Base-by-base conservation (phyloP, 2,113 vertebrate genomes). In the Tichodroma muraria region DNA sequence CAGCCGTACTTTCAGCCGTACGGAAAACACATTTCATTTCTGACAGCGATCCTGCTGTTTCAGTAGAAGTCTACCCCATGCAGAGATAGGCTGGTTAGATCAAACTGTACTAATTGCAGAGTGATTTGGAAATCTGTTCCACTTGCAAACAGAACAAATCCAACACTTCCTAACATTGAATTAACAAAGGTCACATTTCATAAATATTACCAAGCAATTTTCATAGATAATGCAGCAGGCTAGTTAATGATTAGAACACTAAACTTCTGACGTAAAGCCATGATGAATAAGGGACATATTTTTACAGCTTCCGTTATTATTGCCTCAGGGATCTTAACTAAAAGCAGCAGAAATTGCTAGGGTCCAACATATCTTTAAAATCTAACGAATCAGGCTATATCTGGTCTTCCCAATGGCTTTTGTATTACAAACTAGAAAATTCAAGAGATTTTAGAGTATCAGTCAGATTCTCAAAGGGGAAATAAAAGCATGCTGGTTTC, bases 121-220 rank as follows among this genome's bases (percentile, higher is more conserved):
- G 81, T 75, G 91, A 89, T 95, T 95, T 95, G 92, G 87, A 96
- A 96, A 91, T 94, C 94, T 96, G 95, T 96, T 97, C 93, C 94
- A 94, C 94, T 95, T 88, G 88, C 93, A 95, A 94, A 92, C 89
- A 91, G 94, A 95, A 94, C 25, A 15, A 93, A 93, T 91, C 87
- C 72, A 91, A 88, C 79, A 80, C 93, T 95, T 89, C 3, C 71
- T 94, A 96, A 96, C 91, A 91, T 42, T 94, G 93, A 94, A 93
- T 95, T 96, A 95, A 85, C 87, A 95, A 96, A 95, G 94, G 96
- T 96, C 95, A 97, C 95, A 49, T 97, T 91, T 96, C 94, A 93
- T 95, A 94, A 97, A 96, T 96, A 95, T 96, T 96, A 82, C 93
- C 85, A 86, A 85, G 94, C 80, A 93, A 96, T 95, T 97, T 89